phyloP scores from a whole-genome alignment of 64 coral and sea anemone species.

The Hydrozoanthus tunicans region DNA sequence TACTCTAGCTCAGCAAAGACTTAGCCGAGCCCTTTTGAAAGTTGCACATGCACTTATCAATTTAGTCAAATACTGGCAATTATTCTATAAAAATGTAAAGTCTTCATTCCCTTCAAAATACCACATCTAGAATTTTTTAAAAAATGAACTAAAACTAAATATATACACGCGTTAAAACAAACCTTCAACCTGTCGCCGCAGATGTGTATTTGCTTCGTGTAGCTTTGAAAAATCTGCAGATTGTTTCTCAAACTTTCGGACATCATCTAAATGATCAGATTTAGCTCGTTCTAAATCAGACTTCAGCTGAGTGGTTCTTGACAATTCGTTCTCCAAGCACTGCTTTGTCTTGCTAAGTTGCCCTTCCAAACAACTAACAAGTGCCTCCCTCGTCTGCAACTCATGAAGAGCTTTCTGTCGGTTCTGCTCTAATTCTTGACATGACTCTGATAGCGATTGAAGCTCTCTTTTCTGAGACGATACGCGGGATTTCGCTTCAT shows the following conservation, averaged over 20 bases:
- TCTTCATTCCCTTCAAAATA: no score
- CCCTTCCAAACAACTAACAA: constrained; percentile 79
- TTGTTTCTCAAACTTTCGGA: constrained; percentile 70
- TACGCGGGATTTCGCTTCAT: constrained; percentile 74
- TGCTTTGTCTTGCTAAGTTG: constrained; percentile 71
- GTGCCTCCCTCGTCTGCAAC: constrained; percentile 74
- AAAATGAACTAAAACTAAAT: no score
- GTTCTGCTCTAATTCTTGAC: constrained; percentile 77
- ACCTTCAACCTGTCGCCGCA: constrained; percentile 82
- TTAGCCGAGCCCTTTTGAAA: no score
- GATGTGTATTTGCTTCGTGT: constrained; percentile 62
- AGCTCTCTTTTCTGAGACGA: constrained; percentile 68
- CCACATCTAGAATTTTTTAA: no score
- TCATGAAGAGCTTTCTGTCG: constrained; percentile 76
- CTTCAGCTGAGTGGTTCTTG: constrained; percentile 55
- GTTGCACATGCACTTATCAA: no score
- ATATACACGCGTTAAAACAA: background rate
- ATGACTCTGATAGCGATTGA: constrained; percentile 67
- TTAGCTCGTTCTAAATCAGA: constrained; percentile 76
- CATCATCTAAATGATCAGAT: constrained; percentile 63
- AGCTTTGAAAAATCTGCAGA: constrained; percentile 61
- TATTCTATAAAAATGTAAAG: no score
- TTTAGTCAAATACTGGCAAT: no score
- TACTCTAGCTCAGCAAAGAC: no score
- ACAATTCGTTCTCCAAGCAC: constrained; percentile 61